These are phyloP conservation scores for Eupeodes corollae DNA, from an alignment of 1,140 invertebrate genomes.

Conservation along the genomic window DNA sequence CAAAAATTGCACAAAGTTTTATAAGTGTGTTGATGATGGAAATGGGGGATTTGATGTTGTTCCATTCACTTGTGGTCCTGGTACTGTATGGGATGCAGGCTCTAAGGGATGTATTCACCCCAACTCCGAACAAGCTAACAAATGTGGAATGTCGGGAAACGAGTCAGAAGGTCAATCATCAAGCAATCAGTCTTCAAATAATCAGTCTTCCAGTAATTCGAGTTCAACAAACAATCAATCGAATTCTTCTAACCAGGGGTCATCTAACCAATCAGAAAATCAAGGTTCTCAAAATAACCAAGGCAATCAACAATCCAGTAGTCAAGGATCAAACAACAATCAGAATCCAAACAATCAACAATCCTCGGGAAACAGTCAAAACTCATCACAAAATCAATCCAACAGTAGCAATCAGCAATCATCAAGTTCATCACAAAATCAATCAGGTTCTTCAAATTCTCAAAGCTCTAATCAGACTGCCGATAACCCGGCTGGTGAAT, in stretches of 20 bases:
- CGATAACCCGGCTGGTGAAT: conserved; percentile 37
- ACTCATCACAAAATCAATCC: no score
- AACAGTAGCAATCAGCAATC: not conserved
- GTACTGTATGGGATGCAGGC: conserved; percentile 44
- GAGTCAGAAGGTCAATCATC: conserved; percentile 2
- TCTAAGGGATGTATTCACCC: conserved; percentile 40
- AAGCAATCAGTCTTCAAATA: not conserved
- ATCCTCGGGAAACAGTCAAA: conserved; percentile 4
- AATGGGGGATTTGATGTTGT: conserved; percentile 42
- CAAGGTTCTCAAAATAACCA: conserved; percentile 1
- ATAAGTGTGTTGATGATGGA: conserved; percentile 52
- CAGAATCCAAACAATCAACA: conserved; percentile 3
- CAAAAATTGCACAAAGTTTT: conserved; percentile 47
- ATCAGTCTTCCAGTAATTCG: not conserved
- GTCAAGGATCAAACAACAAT: not conserved
- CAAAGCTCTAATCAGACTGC: not conserved
- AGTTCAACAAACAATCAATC: conserved; percentile 1
- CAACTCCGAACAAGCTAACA: conserved; percentile 45
- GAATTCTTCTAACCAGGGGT: conserved; percentile 3
- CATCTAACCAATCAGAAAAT: conserved; percentile 3
- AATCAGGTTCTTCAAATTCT: conserved; percentile 2
- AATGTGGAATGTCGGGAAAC: conserved; percentile 39
- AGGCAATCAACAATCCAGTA: conserved; percentile 2
- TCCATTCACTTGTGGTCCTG: conserved; percentile 50
- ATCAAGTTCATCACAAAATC: not conserved